These are phyloP conservation scores for Agapetus fuscipes DNA, from an alignment of 2,888 invertebrate species.

Conservation along the genomic window DNA sequence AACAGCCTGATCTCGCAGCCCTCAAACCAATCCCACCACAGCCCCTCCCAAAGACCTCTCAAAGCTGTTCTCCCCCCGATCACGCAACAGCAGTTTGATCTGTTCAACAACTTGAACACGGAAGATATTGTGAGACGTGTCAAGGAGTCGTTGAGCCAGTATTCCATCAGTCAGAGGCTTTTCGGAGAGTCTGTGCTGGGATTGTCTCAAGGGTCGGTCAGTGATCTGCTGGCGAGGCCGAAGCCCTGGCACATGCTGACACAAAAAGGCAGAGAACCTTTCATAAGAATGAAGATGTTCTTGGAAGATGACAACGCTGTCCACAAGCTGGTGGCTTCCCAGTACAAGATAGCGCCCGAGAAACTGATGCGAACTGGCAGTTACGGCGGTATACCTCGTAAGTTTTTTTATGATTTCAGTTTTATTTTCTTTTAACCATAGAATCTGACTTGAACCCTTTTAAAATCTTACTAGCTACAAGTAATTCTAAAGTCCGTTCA, in stretches of 20 bases:
- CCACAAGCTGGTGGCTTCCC: conserved; percentile 90
- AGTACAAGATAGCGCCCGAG: conserved; percentile 97
- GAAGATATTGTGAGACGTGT: conserved; percentile 97
- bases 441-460: no score
- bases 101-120: conserved; percentile 95
- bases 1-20: conserved; percentile 92
- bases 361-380: conserved; percentile 94
- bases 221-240: conserved; percentile 91
- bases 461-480: no score
- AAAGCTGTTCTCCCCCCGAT: conserved; percentile 96
- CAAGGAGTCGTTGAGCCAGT: conserved; percentile 89
- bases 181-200: conserved; percentile 98
- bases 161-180: conserved; percentile 93
- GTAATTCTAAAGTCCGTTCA: no score
- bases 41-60: conserved; percentile 76
- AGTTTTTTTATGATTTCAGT: conserved; percentile 33
- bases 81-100: conserved; percentile 97
- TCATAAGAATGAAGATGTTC: conserved; percentile 97
- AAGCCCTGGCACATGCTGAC: conserved; percentile 99
- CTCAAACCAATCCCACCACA: conserved; percentile 75
- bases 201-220: conserved; percentile 93
- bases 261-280: conserved; percentile 92
- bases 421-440: conserved; percentile 1
- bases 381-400: conserved; percentile 77
- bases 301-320: conserved; percentile 92